Conservation (phyloP, 2,797 vertebrate species). For the Crax fasciolata region DNA sequence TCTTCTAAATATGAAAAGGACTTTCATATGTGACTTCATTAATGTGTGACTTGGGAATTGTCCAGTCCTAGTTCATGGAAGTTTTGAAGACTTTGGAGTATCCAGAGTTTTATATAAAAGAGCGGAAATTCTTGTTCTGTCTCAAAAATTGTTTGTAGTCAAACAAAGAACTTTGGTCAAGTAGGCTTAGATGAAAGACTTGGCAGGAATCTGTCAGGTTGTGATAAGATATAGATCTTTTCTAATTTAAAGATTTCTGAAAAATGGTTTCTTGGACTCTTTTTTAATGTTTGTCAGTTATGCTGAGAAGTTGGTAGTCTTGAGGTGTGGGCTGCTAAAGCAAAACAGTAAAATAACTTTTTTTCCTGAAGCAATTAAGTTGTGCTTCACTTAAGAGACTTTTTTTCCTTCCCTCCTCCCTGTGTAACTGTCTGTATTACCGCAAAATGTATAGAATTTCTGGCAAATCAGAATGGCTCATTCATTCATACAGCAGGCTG, state of each 20-base stretch:
- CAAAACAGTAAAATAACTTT: not conserved
- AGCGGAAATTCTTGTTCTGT: not conserved
- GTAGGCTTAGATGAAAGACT: not conserved
- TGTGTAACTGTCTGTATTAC: not conserved
- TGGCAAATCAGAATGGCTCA: not conserved
- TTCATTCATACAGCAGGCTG: fast-evolving
- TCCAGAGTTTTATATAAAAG: not conserved
- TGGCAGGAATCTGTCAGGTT: not conserved
- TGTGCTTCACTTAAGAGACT: not conserved
- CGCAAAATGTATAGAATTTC: fast-evolving
- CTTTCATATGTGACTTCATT: not conserved
- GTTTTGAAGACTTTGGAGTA: not conserved
- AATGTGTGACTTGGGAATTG: not conserved
- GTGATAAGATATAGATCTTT: not conserved
- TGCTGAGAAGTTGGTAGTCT: not conserved
- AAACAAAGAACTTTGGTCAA: not conserved
- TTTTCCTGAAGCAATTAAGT: too few species aligned
- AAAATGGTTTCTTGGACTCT: not conserved
- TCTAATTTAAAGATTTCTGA: not conserved
- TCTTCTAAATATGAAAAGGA: not conserved
- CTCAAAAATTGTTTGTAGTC: not conserved
- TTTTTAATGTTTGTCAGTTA: not conserved
- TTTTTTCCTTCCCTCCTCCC: not conserved
- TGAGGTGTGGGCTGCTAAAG: not conserved
- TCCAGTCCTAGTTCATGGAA: not conserved